Evolutionary conservation across 2,797 vertebrate species (phyloP).

Genomic region (Clarias pachynema): DNA sequence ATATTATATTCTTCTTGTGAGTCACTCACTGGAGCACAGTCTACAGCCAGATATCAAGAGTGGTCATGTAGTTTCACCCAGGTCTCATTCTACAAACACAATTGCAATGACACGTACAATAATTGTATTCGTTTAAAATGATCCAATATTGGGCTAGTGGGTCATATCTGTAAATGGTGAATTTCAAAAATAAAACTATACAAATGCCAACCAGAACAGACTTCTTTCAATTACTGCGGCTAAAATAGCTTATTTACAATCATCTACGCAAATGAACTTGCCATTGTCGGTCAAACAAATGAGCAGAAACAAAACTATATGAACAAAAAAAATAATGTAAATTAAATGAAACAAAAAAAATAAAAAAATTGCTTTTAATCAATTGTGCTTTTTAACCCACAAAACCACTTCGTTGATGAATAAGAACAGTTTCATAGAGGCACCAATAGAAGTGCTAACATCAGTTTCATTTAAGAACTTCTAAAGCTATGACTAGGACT

Average conservation of each 20-base stretch:
- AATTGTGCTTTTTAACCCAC: conserved; percentile 85
- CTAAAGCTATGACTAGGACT: conserved; percentile 76
- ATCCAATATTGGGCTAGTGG: conserved; percentile 77
- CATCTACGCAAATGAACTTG: conserved; percentile 72
- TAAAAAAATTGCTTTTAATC: conserved; percentile 56
- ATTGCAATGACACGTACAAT: conserved; percentile 70
- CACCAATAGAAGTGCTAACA: conserved; percentile 74
- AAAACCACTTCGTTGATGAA: conserved; percentile 74
- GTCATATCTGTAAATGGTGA: conserved; percentile 72
- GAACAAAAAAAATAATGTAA: conserved; percentile 58
- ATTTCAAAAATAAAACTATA: conserved; percentile 62
- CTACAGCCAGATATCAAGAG: conserved; percentile 78
- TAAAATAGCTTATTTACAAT: conserved; percentile 84
- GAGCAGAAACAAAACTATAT: conserved; percentile 68
- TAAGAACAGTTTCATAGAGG: conserved; percentile 71
- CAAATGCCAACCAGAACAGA: conserved; percentile 77
- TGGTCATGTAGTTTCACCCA: conserved; percentile 61
- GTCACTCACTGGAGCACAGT: conserved; percentile 75
- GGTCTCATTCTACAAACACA: conserved; percentile 72
- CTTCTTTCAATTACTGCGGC: conserved; percentile 73
- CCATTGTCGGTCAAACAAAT: conserved; percentile 67
- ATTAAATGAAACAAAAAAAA: conserved; percentile 50
- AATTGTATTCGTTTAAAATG: conserved; percentile 72
- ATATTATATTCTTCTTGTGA: conserved; percentile 70
- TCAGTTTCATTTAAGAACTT: conserved; percentile 71